phyloP scores from a whole-genome alignment of 2,113 vertebrate genomes.

The Hippocampus zosterae region DNA sequence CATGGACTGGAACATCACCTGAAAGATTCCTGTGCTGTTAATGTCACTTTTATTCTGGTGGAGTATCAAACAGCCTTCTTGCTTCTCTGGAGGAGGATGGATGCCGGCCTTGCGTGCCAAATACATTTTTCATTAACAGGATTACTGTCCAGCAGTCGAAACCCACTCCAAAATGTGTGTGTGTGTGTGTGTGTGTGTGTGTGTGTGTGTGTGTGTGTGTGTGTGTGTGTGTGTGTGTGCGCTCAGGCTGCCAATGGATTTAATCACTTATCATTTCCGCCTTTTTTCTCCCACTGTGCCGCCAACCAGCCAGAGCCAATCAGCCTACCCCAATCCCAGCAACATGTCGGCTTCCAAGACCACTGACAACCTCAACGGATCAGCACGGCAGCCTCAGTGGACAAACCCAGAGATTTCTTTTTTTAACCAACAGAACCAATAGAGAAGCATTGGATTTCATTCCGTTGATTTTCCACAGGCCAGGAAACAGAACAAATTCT shows the following conservation, averaged over 20 bases:
- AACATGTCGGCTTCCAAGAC: constrained; percentile 45
- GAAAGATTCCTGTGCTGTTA: not conserved
- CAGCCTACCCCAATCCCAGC: constrained; percentile 67
- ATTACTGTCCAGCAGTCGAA: constrained; percentile 56
- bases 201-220: constrained; percentile 33
- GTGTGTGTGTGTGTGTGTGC: constrained; percentile 21
- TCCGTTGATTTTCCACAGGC: not conserved
- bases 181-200: constrained; percentile 18
- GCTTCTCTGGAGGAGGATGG: not conserved
- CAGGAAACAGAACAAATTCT: not conserved
- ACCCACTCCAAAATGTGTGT: constrained; percentile 39
- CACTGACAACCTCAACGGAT: constrained; percentile 35
- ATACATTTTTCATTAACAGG: constrained; percentile 66
- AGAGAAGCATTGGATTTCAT: not conserved
- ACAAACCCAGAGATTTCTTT: not conserved
- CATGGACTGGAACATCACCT: not conserved
- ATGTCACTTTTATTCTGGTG: not conserved
- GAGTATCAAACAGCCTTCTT: not conserved
- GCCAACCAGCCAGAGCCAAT: constrained; percentile 62
- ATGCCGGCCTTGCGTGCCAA: not conserved
- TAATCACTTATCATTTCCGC: constrained; percentile 64
- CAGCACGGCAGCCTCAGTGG: not conserved
- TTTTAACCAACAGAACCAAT: not conserved
- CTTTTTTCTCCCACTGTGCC: constrained; percentile 29
- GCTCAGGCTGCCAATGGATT: constrained; percentile 62